Conservation (phyloP, 1,140 invertebrate genomes). For the Psix sp. region DNA sequence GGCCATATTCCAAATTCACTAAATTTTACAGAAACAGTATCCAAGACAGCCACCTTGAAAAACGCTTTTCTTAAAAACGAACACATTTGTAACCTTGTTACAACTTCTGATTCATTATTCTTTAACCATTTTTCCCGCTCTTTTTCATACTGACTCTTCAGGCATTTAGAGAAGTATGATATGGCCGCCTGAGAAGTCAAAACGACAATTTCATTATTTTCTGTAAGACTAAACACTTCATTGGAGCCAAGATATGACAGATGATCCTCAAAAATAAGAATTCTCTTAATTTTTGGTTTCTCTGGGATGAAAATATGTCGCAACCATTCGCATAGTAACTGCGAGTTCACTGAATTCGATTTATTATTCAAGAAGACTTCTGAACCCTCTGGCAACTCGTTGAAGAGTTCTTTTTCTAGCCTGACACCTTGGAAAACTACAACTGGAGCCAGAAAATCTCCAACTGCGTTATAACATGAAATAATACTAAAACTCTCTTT, state of each 20-base stretch:
- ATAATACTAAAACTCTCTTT: not conserved
- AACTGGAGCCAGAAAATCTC: conserved; percentile 62
- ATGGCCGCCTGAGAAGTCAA: not conserved
- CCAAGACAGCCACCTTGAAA: not conserved
- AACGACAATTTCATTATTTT: conserved; percentile 62
- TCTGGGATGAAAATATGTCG: conserved; percentile 66
- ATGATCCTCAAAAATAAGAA: conserved; percentile 73
- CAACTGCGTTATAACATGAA: conserved; percentile 37
- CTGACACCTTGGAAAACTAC: conserved; percentile 67
- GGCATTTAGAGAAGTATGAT: conserved; percentile 1
- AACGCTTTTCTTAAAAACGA: conserved; percentile 1
- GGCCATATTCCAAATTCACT: conserved; percentile 19
- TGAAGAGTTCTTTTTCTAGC: conserved; percentile 66
- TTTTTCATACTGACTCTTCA: not conserved
- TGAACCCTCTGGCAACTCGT: conserved; percentile 63
- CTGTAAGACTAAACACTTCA: conserved; percentile 64
- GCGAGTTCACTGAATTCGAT: conserved; percentile 66
- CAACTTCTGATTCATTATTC: not conserved
- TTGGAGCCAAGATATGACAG: conserved; percentile 27
- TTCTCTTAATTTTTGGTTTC: conserved; percentile 66
- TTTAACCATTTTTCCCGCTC: not conserved
- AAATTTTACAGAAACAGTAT: conserved; percentile 4
- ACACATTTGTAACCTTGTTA: not conserved
- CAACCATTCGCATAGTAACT: conserved; percentile 69
- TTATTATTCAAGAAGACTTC: conserved; percentile 65